Percentiles rank a stretch among this genome's conserved stretches.
Conservation (phyloP, 2,888 invertebrate genomes). For the Ormyrus rosae region DNA sequence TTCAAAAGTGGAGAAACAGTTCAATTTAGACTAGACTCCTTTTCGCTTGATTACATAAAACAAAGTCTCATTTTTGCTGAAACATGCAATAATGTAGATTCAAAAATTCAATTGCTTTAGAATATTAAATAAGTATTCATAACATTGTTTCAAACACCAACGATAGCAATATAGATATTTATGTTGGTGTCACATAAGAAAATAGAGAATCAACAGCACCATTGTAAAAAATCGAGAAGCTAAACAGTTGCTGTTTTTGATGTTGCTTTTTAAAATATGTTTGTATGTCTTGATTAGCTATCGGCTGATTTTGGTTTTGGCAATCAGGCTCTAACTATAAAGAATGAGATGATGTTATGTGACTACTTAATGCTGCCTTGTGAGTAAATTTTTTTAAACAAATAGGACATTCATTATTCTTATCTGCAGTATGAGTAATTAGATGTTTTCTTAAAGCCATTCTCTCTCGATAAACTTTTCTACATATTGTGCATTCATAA, state of each 20-base stretch:
- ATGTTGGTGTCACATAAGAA: slow-evolving; percentile 22
- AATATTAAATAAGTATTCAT: neutral
- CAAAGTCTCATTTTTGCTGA: slow-evolving; percentile 32
- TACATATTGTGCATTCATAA: slow-evolving; percentile 70
- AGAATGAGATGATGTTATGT: slow-evolving; percentile 69
- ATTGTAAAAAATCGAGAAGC: slow-evolving; percentile 46
- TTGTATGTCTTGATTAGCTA: slow-evolving; percentile 37
- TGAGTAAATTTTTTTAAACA: slow-evolving; percentile 71
- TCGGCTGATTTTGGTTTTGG: slow-evolving; percentile 56
- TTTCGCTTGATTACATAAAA: slow-evolving; percentile 47
- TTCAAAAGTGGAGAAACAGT: slow-evolving; percentile 41
- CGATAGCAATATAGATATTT: neutral
- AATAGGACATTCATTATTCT: slow-evolving; percentile 69
- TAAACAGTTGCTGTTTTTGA: slow-evolving; percentile 20
- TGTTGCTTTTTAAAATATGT: slow-evolving; percentile 44
- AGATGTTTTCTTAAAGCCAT: slow-evolving; percentile 69
- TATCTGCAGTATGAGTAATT: slow-evolving; percentile 67
- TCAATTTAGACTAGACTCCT: slow-evolving; percentile 46
- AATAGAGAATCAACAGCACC: slow-evolving; percentile 47
- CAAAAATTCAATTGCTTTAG: slow-evolving; percentile 17
- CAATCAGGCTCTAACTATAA: slow-evolving; percentile 63
- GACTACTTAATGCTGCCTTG: slow-evolving; percentile 69
- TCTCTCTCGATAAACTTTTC: slow-evolving; percentile 68
- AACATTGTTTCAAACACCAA: slow-evolving; percentile 6
- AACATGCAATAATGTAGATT: slow-evolving; percentile 8